Evolutionary conservation across 2,797 vertebrate species (phyloP).

Genomic region (Sebastiscus albofasciatus): DNA sequence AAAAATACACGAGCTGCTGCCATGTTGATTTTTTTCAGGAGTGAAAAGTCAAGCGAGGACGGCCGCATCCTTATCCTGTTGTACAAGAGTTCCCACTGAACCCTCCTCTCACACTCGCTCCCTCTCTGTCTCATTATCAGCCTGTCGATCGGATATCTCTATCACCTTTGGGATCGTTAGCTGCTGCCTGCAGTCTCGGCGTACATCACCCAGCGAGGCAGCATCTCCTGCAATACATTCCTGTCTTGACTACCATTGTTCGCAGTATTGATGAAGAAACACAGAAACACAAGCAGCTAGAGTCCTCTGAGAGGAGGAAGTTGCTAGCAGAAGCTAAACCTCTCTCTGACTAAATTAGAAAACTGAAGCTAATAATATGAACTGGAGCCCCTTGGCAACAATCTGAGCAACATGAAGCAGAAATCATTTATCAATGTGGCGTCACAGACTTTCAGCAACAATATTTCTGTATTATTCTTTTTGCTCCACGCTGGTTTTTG

Average conservation of each 20-base stretch:
- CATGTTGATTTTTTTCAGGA: constrained; percentile 66
- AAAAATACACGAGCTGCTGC: constrained; percentile 70
- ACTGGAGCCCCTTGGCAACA: background rate
- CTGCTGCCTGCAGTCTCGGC: constrained; percentile 49
- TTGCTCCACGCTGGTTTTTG: background rate
- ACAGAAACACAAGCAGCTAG: constrained; percentile 12
- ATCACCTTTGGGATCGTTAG: constrained; percentile 70
- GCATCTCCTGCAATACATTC: constrained; percentile 21
- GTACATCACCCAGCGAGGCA: constrained; percentile 36
- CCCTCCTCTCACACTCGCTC: constrained; percentile 55
- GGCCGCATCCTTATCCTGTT: constrained; percentile 58
- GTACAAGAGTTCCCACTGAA: constrained; percentile 62
- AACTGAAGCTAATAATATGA: constrained; percentile 24
- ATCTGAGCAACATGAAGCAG: constrained; percentile 14
- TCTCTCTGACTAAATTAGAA: constrained; percentile 24
- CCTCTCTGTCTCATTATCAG: constrained; percentile 72
- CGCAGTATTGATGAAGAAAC: constrained; percentile 11
- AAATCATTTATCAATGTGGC: constrained; percentile 13
- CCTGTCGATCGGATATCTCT: constrained; percentile 68
- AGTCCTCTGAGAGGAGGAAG: constrained; percentile 8
- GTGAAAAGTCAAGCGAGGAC: constrained; percentile 69
- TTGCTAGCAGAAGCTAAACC: background rate
- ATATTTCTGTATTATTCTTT: background rate
- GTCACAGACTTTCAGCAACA: background rate
- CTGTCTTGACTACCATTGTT: constrained; percentile 22